Evolutionary conservation across 2,797 vertebrate genomes (phyloP).

Genomic region (Myripristis murdjan): DNA sequence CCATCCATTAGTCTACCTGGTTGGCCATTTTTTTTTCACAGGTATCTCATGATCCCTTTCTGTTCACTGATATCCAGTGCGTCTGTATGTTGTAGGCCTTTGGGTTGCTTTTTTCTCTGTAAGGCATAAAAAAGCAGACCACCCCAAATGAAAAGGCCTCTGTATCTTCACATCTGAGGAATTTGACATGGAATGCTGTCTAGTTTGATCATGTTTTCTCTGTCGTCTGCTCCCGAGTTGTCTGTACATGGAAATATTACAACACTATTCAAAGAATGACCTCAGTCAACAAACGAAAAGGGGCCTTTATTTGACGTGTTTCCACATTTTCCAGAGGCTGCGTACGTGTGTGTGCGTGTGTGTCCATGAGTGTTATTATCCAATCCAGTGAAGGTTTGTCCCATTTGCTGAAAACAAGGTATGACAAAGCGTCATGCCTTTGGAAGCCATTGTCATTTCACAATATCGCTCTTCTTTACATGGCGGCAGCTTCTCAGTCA

Average conservation of each 20-base stretch:
- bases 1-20: conserved; percentile 74
- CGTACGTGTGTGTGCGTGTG: conserved; percentile 4
- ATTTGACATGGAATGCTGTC: conserved; percentile 73
- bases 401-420: conserved; percentile 46
- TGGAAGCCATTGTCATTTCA: conserved; percentile 62
- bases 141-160: conserved; percentile 53
- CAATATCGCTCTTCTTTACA: conserved; percentile 42
- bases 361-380: conserved; percentile 49
- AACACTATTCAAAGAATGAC: conserved; percentile 45
- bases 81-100: conserved; percentile 59
- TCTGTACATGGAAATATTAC: conserved; percentile 41
- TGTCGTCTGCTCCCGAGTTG: conserved; percentile 48
- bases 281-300: conserved; percentile 58
- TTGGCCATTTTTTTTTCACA: conserved; percentile 58
- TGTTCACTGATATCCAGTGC: conserved; percentile 39
- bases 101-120: conserved; percentile 9
- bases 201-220: conserved; percentile 71
- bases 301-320: conserved; percentile 54
- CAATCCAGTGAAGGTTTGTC: conserved; percentile 61
- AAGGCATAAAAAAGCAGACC: conserved; percentile 54
- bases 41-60: conserved; percentile 57
- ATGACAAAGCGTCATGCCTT: conserved; percentile 64
- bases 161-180: conserved; percentile 71
- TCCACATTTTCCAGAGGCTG: conserved; percentile 2
- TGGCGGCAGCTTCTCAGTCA: conserved; percentile 56